A percentile compares a stretch with the other conserved stretches of the same genome.
Conservation (phyloP, 2,888 invertebrate genomes). For the Nasonia oneida region DNA sequence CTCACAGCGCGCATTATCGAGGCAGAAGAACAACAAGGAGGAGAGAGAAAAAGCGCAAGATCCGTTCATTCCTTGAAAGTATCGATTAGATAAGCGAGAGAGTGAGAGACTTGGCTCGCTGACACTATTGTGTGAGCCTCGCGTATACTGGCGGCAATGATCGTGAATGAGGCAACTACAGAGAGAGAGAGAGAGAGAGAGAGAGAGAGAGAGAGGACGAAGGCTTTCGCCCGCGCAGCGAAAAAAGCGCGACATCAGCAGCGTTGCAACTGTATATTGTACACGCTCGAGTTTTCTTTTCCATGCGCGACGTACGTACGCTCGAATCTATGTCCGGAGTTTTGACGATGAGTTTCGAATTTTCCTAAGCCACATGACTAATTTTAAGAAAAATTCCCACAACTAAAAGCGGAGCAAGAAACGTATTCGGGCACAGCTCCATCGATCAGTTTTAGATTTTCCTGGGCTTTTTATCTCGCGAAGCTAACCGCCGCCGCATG, state of each 20-base stretch:
- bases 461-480: neutral
- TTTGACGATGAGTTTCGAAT: no score
- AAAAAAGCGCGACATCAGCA: conserved; percentile 46
- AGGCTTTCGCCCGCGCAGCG: neutral
- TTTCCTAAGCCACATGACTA: no score
- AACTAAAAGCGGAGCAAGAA: no score
- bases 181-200: no score
- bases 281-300: neutral
- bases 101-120: conserved; percentile 46
- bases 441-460: neutral
- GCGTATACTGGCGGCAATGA: conserved; percentile 19
- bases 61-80: conserved; percentile 48
- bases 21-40: neutral
- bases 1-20: neutral
- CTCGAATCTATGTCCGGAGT: neutral
- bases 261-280: neutral
- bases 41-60: conserved; percentile 17
- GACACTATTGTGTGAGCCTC: conserved; percentile 43
- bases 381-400: no score
- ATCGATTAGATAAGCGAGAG: conserved; percentile 56
- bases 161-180: conserved; percentile 12
- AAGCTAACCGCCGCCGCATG: neutral
- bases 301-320: neutral
- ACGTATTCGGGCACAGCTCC: no score
- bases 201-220: no score